Base-by-base conservation (phyloP, 2,888 invertebrate species). In the Tetrapedia diversipes region DNA sequence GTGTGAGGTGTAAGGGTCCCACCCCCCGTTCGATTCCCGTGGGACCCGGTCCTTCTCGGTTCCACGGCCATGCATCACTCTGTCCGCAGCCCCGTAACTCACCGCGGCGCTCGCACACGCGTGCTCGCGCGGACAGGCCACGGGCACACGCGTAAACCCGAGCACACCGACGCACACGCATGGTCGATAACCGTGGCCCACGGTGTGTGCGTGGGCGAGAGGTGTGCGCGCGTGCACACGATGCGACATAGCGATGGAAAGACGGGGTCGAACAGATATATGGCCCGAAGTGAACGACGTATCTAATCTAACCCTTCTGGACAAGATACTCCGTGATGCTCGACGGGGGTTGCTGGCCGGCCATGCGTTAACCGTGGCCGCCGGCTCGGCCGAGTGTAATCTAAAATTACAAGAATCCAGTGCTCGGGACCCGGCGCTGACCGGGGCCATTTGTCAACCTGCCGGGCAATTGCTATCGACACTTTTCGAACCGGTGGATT, bases 71-170 rank as follows among this genome's bases (percentile, higher is more conserved):
- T 91, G 89, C 90, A 91, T 91, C 91, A 91, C 91, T 87, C 90
- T 90, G 91, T 91, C 91, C 90, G 87, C 91, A 91, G 89, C 80
- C 87, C 87, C 90, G 91, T 91, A 91, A 91, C 90, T 91, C 91
- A 90, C 87, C 83, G 79, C 81, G 60, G 83, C 63, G 76, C 56
- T 76, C 85, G 63, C 79, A 24, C 72, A 60, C 70, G 51, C 79
- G 80, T 76, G 29, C n/a, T 39, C 77, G 29, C 80, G 81, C 72
- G 53, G 81, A 79, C 81, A 64, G 61, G 56, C 10, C 59, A 49
- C 54, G 60, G 56, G 19, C 45, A 49, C 43, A n/a, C 68, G 43
- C 56, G 37, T 47, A 19, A 34, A 59, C 41, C 32, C 32, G n/a
- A 64, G 53, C 60, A 71, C 72, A 66, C 47, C 32, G 19, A 14